Evolutionary conservation across 2,797 vertebrate genomes (phyloP), one percentile per base, ranked within the genome.

Genomic region (Alcedo quadribrachys): DNA sequence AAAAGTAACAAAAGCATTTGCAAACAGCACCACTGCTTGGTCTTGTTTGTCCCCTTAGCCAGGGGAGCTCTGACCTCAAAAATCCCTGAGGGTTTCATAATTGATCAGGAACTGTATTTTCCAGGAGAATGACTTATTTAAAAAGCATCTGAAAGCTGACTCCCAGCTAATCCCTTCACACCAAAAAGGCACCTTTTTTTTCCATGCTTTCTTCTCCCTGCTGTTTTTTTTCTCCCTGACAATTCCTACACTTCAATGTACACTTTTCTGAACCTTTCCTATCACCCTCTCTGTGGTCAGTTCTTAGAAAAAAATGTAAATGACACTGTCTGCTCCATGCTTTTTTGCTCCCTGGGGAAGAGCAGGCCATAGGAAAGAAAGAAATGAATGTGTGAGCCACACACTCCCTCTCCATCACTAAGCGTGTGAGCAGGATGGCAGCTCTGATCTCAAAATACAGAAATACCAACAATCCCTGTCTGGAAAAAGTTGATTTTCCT

Each of bases 121-220:
- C 74, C 85, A 84, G 55, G 48, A 89, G 77, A 86, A 67, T 12
- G 50, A 37, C 65, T 96, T 85, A 70, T 91, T 92, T 73, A 45
- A 94, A 89, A 90, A 83, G 62, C 85, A 75, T 75, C 87, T 85
- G 87, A 86, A 95, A 92, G 53, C 85, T 63, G 60, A 73, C 60
- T 73, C 70, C 45, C 37, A 53, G 74, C 65, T 80, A 91, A 87
- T 66, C 65, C 43, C 46, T 91, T 77, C 75, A 69, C 57, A 69
- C 67, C 53, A 88, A 86, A 80, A 92, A 84, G 27, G 18, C 14
- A 81, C 5, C 22, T 85, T 61, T 51, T 86, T 78, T 33, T n/a
- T 8, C 63, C 5, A 1, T 3, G 5, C 40, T 81, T 66, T 55
- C 1, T 3, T 60, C 19, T 66, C 60, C 42, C 70, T 46, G 51